These are phyloP conservation scores for Lepus timidus DNA, from an alignment of 2,113 vertebrate species.

Conservation along the genomic window DNA sequence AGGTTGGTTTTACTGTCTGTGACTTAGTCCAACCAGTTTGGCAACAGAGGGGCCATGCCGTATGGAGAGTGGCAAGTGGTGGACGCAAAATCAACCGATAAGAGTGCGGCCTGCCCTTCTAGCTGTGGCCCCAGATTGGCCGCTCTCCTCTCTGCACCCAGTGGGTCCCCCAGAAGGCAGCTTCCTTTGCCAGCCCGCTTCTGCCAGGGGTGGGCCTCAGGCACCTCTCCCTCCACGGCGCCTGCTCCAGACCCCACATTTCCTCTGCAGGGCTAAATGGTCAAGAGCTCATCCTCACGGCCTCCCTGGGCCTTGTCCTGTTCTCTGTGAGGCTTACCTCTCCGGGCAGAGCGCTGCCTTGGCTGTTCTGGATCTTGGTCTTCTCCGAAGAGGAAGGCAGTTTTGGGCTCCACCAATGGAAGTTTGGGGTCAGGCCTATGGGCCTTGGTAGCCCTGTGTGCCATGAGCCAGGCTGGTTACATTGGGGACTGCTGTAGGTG, in stretches of 20 bases:
- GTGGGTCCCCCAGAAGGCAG: neutral
- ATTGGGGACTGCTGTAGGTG: neutral
- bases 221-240: neutral
- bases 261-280: neutral
- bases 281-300: neutral
- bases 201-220: neutral
- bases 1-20: constrained; percentile 67
- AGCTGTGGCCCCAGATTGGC: too few species aligned
- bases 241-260: neutral
- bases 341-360: neutral
- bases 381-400: neutral
- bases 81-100: neutral
- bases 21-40: constrained; percentile 58
- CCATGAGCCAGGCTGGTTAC: neutral
- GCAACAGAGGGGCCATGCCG: neutral
- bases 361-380: neutral
- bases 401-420: fast-evolving
- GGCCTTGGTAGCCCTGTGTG: neutral
- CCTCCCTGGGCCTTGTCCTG: neutral
- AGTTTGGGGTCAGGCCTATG: neutral
- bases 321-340: neutral
- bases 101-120: too few species aligned
- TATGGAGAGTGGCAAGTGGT: neutral
- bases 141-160: neutral
- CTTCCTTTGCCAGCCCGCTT: neutral